A percentile compares a stretch with the other conserved stretches of the same genome.
phyloP scores from a whole-genome alignment of 2,113 vertebrate genomes.

The Equus przewalskii region DNA sequence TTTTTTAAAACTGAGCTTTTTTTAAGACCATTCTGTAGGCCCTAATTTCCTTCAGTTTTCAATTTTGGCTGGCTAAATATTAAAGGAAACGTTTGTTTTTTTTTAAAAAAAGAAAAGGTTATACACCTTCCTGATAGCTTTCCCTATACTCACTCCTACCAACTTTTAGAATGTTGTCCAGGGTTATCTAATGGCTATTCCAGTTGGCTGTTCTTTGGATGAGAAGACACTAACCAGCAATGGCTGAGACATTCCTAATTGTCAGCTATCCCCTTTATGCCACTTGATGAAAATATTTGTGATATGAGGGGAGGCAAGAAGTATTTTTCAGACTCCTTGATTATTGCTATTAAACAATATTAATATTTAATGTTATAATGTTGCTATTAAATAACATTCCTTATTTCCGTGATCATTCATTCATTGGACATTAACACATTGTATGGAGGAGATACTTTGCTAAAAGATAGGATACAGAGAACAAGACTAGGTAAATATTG shows the following conservation, averaged over 20 bases:
- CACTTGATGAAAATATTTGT: background rate
- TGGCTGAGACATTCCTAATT: background rate
- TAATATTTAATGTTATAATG: background rate
- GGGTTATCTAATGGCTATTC: background rate
- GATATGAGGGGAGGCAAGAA: background rate
- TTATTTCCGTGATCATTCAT: background rate
- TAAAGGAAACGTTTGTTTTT: background rate
- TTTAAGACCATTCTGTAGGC: background rate
- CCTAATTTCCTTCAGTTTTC: background rate
- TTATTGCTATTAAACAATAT: background rate
- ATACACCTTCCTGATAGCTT: background rate
- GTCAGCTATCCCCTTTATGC: background rate
- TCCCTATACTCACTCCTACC: background rate
- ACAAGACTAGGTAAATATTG: background rate
- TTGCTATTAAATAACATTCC: background rate
- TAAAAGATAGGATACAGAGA: conserved; percentile 19
- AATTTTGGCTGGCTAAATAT: background rate
- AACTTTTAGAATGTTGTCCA: background rate
- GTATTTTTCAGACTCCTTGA: background rate
- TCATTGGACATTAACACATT: background rate
- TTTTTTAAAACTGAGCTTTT: background rate
- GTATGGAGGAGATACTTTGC: background rate
- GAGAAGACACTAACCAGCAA: background rate
- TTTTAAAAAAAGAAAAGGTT: background rate
- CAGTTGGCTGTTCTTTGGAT: background rate